Evolutionary conservation across 37 sponge, comb jelly and placozoan species (phyloP), one percentile per base, ranked within the genome.

Genomic region (Beroe ovata): DNA sequence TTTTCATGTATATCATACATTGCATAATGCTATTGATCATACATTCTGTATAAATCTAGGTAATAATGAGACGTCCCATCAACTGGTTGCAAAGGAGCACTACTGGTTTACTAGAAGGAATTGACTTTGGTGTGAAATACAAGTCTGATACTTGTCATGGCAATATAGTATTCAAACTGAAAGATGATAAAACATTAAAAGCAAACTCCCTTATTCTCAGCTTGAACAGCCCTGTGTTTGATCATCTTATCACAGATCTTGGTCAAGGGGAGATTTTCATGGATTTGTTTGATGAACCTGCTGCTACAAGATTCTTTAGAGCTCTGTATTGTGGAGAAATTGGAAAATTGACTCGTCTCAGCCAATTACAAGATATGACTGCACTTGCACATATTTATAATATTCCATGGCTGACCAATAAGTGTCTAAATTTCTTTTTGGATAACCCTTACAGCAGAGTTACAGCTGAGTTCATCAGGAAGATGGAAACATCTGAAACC

Each of bases 221-320:
- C 25, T 25, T 77, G 28, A 77, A 77, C 47, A 77, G 84, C 28
- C 84, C 84, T 42, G 84, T 77, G 6, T 77, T 77, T 23, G 84
- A 77, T 41, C 84, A 77, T 54, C 54, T 77, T 25, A 42, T 77
- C 41, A 77, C 84, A 6, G 84, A 77, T 42, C 84, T 77, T 4
- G 84, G 84, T 19, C 84, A 77, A 54, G 84, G 54, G 3, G 84
- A 77, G 33, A 77, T 77, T 21, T 77, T 77, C 84, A 77, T 77
- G 84, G 54, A 39, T 14, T 19, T 42, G 54, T 77, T 77, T 77
- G 84, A 77, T 30, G 84, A 77, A 41, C 54, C 54, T 32, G 84
- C 84, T 42, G 84, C 84, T 4, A 77, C 84, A 8, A 22, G 84
- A 42, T 77, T 77, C 21, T 77, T 77, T 54, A 39, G 54, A 23